Conservation (phyloP, 2,797 vertebrate species). For the Gephyroberyx darwinii region DNA sequence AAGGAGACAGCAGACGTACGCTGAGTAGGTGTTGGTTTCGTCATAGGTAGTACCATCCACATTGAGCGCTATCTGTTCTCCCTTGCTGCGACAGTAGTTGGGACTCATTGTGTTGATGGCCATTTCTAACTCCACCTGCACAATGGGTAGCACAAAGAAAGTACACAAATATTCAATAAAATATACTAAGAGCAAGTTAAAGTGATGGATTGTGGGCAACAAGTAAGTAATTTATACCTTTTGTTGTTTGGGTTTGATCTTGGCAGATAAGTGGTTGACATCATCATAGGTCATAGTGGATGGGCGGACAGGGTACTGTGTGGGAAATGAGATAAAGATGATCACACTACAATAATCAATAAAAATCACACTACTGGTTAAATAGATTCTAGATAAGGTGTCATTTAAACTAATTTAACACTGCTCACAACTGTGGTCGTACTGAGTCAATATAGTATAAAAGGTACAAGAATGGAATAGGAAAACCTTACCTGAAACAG, state of each 20-base stretch:
- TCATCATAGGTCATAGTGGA: slow-evolving; percentile 93
- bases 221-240: slow-evolving; percentile 77
- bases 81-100: slow-evolving; percentile 98
- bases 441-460: neutral
- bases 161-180: neutral
- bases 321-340: slow-evolving; percentile 18
- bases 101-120: slow-evolving; percentile 92
- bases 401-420: neutral
- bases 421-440: no score
- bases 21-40: slow-evolving; percentile 91
- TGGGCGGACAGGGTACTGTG: slow-evolving; percentile 94
- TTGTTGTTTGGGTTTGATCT: slow-evolving; percentile 98
- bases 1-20: slow-evolving; percentile 78
- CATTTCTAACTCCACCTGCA: slow-evolving; percentile 94
- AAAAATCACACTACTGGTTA: neutral
- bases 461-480: neutral
- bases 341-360: neutral
- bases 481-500: slow-evolving; percentile 90
- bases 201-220: neutral
- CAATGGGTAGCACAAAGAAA: neutral
- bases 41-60: slow-evolving; percentile 91
- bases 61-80: slow-evolving; percentile 97
- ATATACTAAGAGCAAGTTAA: neutral
- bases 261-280: slow-evolving; percentile 89
- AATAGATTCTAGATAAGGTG: neutral